Percentiles rank a stretch among this genome's conserved stretches.
phyloP scores from a whole-genome alignment of 2,113 vertebrate genomes.

The Gambusia holbrooki region DNA sequence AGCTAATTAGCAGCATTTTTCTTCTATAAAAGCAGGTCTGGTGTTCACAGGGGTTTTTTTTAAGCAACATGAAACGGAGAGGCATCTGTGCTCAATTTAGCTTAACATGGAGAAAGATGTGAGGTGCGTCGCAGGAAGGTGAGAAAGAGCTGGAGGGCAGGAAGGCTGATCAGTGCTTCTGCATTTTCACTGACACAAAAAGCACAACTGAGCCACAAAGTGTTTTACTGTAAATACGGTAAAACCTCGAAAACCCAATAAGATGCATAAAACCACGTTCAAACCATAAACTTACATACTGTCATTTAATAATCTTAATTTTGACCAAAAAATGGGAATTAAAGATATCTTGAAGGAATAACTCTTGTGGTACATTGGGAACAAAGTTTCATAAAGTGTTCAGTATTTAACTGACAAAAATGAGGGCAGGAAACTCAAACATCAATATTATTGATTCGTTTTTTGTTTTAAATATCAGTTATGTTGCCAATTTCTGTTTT shows the following conservation, averaged over 20 bases:
- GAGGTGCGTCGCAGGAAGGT: constrained; percentile 6
- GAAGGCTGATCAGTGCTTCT: background rate
- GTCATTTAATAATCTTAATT: no score
- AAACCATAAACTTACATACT: background rate
- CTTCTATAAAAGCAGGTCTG: constrained; percentile 63
- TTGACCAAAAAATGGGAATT: no score
- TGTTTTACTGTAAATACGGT: background rate
- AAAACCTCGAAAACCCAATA: background rate
- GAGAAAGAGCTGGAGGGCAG: constrained; percentile 9
- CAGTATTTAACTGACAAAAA: no score
- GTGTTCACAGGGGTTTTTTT: constrained; percentile 47
- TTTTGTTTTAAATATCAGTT: no score
- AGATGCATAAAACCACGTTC: background rate
- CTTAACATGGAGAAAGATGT: constrained; percentile 37
- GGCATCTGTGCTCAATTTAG: constrained; percentile 68
- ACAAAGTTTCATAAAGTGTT: no score
- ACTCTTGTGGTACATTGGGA: no score
- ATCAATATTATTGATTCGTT: no score
- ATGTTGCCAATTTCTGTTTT: no score
- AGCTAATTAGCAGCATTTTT: constrained; percentile 65
- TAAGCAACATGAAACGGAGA: constrained; percentile 54
- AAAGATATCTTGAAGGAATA: no score
- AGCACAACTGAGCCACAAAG: background rate
- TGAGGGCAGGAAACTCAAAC: no score
- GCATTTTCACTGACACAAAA: background rate